These are phyloP conservation scores for Microtus ochrogaster DNA, from an alignment of 2,113 vertebrate genomes.

Conservation along the genomic window DNA sequence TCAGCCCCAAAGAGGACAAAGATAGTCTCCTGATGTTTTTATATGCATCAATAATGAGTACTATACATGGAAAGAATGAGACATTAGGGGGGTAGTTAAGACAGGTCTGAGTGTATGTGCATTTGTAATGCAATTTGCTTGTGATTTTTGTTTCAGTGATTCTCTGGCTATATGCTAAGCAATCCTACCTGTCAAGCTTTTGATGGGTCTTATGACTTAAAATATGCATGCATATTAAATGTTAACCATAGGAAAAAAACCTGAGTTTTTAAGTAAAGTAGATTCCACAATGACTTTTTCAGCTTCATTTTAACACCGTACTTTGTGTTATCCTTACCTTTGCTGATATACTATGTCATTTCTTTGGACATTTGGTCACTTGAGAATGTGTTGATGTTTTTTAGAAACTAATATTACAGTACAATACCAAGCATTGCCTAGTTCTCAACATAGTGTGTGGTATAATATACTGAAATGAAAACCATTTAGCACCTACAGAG, in stretches of 20 bases:
- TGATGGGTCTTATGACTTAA: constrained; percentile 22
- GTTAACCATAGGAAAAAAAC: not conserved
- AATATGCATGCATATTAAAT: not conserved
- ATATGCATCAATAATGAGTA: not conserved
- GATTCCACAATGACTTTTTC: not conserved
- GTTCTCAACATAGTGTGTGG: constrained; percentile 14
- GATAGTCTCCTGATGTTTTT: not conserved
- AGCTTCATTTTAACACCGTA: not conserved
- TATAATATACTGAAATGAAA: not conserved
- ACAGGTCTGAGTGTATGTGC: not conserved
- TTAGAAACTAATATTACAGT: constrained; percentile 46
- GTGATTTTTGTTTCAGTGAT: constrained; percentile 31
- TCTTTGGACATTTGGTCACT: constrained; percentile 26
- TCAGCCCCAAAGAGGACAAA: not conserved
- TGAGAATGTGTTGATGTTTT: constrained; percentile 45
- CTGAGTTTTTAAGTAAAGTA: constrained; percentile 16
- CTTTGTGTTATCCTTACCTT: not conserved
- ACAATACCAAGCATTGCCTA: constrained; percentile 11
- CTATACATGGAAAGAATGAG: not conserved
- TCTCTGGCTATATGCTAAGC: not conserved
- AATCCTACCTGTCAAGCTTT: constrained; percentile 31
- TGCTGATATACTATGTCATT: not conserved
- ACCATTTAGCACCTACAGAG: not conserved
- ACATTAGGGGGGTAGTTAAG: not conserved
- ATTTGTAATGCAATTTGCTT: constrained; percentile 38